Percentiles rank a stretch among this genome's conserved stretches.
phyloP scores from a whole-genome alignment of 2,888 invertebrate genomes.

The Cabera pusaria region DNA sequence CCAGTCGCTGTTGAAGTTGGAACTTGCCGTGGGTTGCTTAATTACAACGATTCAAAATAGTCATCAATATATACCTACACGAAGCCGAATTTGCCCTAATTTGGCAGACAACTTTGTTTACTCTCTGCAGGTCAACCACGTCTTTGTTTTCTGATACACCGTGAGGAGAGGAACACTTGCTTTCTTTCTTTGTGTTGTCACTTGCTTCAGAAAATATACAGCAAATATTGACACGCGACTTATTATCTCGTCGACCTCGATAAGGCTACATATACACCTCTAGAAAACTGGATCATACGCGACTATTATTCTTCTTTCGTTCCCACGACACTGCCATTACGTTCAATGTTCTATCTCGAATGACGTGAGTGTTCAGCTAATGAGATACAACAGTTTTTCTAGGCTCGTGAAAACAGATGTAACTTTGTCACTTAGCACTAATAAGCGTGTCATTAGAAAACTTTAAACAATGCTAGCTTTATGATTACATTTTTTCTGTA shows the following conservation, averaged over 20 bases:
- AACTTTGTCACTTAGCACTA: conserved; percentile 25
- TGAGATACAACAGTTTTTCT: conserved; percentile 64
- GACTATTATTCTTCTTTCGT: conserved; percentile 64
- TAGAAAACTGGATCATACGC: conserved; percentile 76
- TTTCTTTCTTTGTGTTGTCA: conserved; percentile 42
- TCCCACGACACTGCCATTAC: conserved; percentile 72
- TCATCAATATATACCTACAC: conserved; percentile 42
- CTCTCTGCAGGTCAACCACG: conserved; percentile 6
- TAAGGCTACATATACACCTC: conserved; percentile 65
- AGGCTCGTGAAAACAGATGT: conserved; percentile 47
- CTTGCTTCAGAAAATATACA: conserved; percentile 48
- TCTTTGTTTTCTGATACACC: conserved; percentile 15
- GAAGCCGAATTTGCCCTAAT: conserved; percentile 15
- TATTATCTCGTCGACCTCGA: conserved; percentile 73
- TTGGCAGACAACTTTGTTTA: conserved; percentile 8
- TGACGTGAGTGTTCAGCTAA: conserved; percentile 70
- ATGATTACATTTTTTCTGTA: conserved; percentile 16
- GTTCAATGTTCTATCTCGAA: conserved; percentile 59
- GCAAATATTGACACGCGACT: conserved; percentile 71
- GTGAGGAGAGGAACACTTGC: conserved; percentile 38
- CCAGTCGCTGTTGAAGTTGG: conserved; percentile 71
- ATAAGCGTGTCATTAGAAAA: conserved; percentile 26
- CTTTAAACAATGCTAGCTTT: conserved; percentile 24
- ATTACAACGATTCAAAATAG: conserved; percentile 68
- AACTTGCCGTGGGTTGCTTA: conserved; percentile 73